These are phyloP conservation scores for Anthophora plumipes DNA, from an alignment of 2,888 invertebrate species.

Conservation along the genomic window DNA sequence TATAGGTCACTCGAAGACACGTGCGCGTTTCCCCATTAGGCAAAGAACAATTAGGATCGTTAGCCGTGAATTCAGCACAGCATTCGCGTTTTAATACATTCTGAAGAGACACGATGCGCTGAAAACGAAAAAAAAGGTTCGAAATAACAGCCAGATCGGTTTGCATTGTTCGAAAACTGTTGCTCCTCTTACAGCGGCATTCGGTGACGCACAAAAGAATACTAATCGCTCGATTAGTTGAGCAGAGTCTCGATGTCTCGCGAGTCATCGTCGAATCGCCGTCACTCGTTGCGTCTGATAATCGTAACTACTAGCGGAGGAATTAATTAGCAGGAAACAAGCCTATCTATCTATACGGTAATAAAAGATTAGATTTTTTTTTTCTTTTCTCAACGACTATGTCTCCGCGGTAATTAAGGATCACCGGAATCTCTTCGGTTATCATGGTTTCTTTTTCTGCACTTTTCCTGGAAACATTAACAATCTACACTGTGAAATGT, in stretches of 20 bases:
- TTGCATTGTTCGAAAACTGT: not conserved
- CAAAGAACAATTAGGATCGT: conserved; percentile 39
- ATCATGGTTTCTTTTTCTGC: conserved; percentile 5
- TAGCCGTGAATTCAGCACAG: conserved; percentile 7
- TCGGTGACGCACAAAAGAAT: not conserved
- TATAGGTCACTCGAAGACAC: conserved; percentile 51
- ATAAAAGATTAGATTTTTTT: conserved; percentile 1
- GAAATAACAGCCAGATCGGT: too few species aligned
- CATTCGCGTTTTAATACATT: not conserved
- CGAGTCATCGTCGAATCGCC: conserved; percentile 9
- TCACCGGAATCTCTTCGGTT: conserved; percentile 15
- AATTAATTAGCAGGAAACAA: conserved; percentile 6
- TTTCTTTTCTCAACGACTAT: not conserved
- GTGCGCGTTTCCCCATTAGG: conserved; percentile 25
- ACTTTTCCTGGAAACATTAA: conserved; percentile 6
- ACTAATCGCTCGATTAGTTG: not conserved
- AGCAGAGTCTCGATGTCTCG: not conserved
- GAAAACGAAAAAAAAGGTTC: conserved; percentile 1
- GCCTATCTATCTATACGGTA: not conserved
- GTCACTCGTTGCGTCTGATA: not conserved
- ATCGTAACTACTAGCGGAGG: not conserved
- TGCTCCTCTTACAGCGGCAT: not conserved
- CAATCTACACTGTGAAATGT: not conserved
- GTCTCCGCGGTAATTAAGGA: conserved; percentile 6
- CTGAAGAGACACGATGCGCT: not conserved